A percentile compares a stretch with the other conserved stretches of the same genome.
phyloP scores from a whole-genome alignment of 2,797 vertebrate species.

The Naso thynnoides region DNA sequence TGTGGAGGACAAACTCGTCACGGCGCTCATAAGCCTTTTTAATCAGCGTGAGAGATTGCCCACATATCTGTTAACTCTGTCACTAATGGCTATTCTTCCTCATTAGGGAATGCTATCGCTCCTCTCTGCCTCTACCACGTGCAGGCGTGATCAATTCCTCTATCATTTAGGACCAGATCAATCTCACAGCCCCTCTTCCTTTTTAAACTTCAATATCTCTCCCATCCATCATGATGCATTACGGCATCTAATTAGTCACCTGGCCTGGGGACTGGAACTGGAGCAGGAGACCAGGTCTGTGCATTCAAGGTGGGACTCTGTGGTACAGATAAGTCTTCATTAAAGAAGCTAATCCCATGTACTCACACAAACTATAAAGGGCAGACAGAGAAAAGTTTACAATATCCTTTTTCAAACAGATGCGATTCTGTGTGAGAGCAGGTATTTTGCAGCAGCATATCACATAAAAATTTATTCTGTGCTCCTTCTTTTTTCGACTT shows the following conservation, averaged over 20 bases:
- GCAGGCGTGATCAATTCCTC: conserved; percentile 74
- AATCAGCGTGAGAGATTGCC: conserved; percentile 78
- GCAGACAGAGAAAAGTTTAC: conserved; percentile 6
- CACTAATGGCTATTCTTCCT: conserved; percentile 79
- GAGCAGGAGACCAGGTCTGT: conserved; percentile 43
- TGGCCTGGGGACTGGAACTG: conserved; percentile 32
- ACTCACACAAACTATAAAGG: conserved; percentile 2
- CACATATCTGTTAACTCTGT: conserved; percentile 72
- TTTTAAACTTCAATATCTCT: conserved; percentile 69
- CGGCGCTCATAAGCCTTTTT: conserved; percentile 73
- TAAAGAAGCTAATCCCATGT: conserved; percentile 32
- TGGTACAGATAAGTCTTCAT: conserved; percentile 49
- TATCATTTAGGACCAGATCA: conserved; percentile 77
- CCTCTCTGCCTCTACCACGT: conserved; percentile 51
- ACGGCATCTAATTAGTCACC: conserved; percentile 71
- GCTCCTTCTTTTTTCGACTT: neutral
- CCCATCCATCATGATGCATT: conserved; percentile 63
- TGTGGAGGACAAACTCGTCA: conserved; percentile 66
- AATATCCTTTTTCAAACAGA: neutral
- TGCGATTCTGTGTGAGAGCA: neutral
- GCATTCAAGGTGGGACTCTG: conserved; percentile 49
- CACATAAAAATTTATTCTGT: neutral
- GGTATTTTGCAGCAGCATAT: neutral
- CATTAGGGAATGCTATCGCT: conserved; percentile 70
- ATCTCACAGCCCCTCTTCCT: conserved; percentile 63